A percentile compares a stretch with the other conserved stretches of the same genome.
Evolutionary conservation across 1,140 invertebrate species (phyloP).

Genomic region (Formica exsecta): DNA sequence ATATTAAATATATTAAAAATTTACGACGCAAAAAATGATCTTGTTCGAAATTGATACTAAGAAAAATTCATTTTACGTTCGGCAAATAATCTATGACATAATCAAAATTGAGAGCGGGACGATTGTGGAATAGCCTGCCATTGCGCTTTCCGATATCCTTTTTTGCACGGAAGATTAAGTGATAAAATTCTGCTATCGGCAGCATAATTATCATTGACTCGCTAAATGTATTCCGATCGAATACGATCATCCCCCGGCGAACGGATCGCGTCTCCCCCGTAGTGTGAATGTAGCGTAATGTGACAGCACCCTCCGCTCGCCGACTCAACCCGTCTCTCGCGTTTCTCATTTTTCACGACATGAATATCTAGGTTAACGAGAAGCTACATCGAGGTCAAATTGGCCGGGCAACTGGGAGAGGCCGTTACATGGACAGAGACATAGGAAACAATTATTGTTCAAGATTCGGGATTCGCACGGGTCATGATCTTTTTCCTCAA

Average conservation of each 20-base stretch:
- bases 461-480: conserved; percentile 20
- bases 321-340: background rate
- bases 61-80: background rate
- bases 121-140: background rate
- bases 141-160: background rate
- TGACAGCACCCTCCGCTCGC: background rate
- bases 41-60: background rate
- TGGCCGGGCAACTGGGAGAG: conserved; percentile 47
- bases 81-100: conserved; percentile 8
- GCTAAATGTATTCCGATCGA: conserved; percentile 40
- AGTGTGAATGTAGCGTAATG: conserved; percentile 29
- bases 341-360: conserved; percentile 48
- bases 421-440: conserved; percentile 43
- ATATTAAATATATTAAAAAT: background rate
- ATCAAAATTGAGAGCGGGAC: background rate
- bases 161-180: background rate
- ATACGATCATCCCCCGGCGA: conserved; percentile 28
- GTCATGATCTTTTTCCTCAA: background rate
- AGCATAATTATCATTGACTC: conserved; percentile 34
- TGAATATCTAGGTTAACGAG: conserved; percentile 78
- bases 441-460: background rate
- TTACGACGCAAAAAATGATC: background rate
- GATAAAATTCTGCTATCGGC: background rate
- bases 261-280: background rate
- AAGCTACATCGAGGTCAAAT: conserved; percentile 61